phyloP scores from a whole-genome alignment of 2,113 vertebrate species.

The Channa argus region DNA sequence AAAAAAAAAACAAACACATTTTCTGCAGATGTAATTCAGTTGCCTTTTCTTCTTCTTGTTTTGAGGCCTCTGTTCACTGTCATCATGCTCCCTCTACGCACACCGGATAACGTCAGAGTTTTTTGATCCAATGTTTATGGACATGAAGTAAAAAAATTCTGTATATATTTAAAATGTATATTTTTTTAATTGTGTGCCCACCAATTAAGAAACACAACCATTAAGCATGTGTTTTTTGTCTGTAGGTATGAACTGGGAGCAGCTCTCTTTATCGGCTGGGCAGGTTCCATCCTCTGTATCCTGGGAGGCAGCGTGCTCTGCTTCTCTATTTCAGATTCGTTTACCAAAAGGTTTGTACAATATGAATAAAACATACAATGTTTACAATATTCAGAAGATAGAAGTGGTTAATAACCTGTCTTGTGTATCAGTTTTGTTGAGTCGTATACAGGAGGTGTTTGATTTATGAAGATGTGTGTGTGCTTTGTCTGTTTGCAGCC shows the following conservation, averaged over 20 bases:
- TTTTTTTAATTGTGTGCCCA: not conserved
- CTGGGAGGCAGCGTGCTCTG: conserved; percentile 82
- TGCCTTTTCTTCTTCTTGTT: conserved; percentile 4
- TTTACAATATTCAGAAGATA: not conserved
- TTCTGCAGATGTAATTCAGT: not conserved
- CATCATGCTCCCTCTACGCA: conserved; percentile 94
- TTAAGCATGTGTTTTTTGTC: conserved; percentile 5
- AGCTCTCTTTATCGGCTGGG: conserved; percentile 87
- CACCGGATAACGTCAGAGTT: conserved; percentile 96
- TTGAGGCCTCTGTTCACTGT: conserved; percentile 92
- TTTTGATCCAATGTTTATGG: conserved; percentile 92
- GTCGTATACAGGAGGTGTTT: not conserved
- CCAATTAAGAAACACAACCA: not conserved
- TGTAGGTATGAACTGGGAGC: conserved; percentile 85
- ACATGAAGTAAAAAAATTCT: conserved; percentile 91
- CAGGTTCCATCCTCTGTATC: conserved; percentile 82
- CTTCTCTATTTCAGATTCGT: conserved; percentile 77
- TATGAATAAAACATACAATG: not conserved
- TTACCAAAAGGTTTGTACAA: conserved; percentile 69
- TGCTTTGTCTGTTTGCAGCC: conserved; percentile 49
- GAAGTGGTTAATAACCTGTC: not conserved
- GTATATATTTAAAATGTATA: not conserved
- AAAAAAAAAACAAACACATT: conserved; percentile 5
- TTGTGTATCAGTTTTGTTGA: not conserved
- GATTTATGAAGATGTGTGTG: conserved; percentile 10